Base-by-base conservation (phyloP, 2,888 invertebrate genomes). In the Pandemis corylana region DNA sequence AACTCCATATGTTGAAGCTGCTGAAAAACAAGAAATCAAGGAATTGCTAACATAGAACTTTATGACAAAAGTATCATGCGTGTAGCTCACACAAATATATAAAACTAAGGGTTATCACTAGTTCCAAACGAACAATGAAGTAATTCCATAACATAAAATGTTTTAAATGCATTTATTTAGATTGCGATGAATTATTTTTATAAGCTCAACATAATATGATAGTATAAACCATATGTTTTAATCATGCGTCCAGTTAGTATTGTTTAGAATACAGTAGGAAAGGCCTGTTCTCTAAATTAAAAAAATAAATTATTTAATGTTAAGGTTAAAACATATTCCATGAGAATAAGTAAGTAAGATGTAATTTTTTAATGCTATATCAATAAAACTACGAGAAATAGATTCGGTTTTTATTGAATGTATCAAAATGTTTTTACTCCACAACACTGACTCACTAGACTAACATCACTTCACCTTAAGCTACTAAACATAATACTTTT, bases 11-110 rank as follows among this genome's bases (percentile, higher is more conserved):
- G 87, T 97, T 76, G 98, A 98, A 84, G 97, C 97, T 75, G 98
- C 99, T 49, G 98, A 99, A 89, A 98, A 97, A 87, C 97, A 97
- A 79, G 98, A 98, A 93, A 98, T 99, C 84, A 97, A 97, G 92
- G 96, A 96, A 84, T 95, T 99, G 68, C 87, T 94, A 77, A 90
- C 92, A 93, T 93, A 94, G 80, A 84, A 83, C 69, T 78, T 61
- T 71, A 78, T 68, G 77, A 70, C 73, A 68, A 44, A 77, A 79
- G 72, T 78, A 78, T 78, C 69, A 78, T 76, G 12, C 76, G 71
- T 78, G 80, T 80, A 77, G 78, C 77, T 79, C 76, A 79, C 78
- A 71, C 75, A 76, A 85, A 85, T 81, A 80, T 88, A 87, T 87
- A 85, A 85, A 88, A 85, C 89, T 89, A 88, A 88, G 81, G 84